phyloP scores from a whole-genome alignment of 1,140 invertebrate species.

The Eufriesea mexicana region DNA sequence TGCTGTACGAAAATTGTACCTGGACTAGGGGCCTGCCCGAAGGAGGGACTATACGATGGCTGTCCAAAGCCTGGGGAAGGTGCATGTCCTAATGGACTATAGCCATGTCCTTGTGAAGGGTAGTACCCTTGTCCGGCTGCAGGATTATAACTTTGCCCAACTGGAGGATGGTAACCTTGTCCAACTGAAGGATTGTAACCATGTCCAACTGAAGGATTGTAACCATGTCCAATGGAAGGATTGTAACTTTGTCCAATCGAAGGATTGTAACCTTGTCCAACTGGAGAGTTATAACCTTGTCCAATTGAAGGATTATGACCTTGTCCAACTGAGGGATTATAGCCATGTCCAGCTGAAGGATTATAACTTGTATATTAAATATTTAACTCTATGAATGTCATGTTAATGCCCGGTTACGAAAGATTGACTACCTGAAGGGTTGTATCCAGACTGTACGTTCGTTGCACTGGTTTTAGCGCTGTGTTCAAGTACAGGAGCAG shows the following conservation, averaged over 20 bases:
- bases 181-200: conserved; percentile 43
- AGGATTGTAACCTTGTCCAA: conserved; percentile 59
- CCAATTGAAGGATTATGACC: conserved; percentile 21
- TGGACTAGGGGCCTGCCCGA: conserved; percentile 64
- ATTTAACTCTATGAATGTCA: neutral
- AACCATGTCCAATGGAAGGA: conserved; percentile 50
- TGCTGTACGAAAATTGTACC: conserved; percentile 71
- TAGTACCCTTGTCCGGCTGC: conserved; percentile 45
- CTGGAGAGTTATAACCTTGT: conserved; percentile 47
- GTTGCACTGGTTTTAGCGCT: conserved; percentile 75
- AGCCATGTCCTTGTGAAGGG: conserved; percentile 29
- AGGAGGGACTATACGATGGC: conserved; percentile 50
- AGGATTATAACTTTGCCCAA: conserved; percentile 56
- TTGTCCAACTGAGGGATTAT: conserved; percentile 43
- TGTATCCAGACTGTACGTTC: conserved; percentile 76
- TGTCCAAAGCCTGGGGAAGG: conserved; percentile 28
- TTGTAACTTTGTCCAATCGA: conserved; percentile 32
- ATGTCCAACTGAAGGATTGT: conserved; percentile 41
- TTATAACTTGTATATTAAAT: neutral
- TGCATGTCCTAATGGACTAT: conserved; percentile 41
- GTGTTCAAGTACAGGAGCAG: conserved; percentile 73
- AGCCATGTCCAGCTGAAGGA: conserved; percentile 60
- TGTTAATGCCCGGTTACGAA: neutral
- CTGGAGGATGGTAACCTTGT: conserved; percentile 18
- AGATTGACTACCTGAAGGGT: conserved; percentile 45